Base-by-base conservation (phyloP, 2,797 vertebrate genomes). In the Manis crassicaudata region DNA sequence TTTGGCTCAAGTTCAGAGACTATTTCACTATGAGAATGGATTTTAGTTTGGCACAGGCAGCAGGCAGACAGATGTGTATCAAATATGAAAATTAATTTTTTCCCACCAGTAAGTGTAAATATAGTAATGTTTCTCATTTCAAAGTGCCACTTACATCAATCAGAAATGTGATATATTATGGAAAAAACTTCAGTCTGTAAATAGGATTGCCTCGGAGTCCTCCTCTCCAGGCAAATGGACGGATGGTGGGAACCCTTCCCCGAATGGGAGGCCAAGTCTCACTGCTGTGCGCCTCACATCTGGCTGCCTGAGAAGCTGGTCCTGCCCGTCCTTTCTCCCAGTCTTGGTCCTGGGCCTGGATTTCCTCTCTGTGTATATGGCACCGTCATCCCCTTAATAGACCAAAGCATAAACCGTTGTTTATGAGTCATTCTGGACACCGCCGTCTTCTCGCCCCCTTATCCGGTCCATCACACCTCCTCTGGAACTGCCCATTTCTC, bases 61-160 rank as follows among this genome's bases (percentile, higher is more conserved):
- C 76, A 92, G 88, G 96, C 86, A 96, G 95, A 73, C 96, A 97
- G 96, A 97, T 96, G 90, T 94, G 54, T 70, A 94, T 91, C 85
- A 93, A 62, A 76, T 29, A 72, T 76, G 82, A 87, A 94, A 94
- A 95, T 91, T 96, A 96, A 96, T 63, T 95, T 96, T 95, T 97
- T 83, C 94, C 3, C 0, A 91, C 70, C 65, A 84, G 95, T 70
- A 76, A 95, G 86, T 96, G 92, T 96, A 98, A 97, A 96, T 96
- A 96, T 76, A 95, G 95, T 77, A 95, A 76, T 77, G 54, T 76
- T 90, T 88, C 76, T 92, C 75, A 95, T 95, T 96, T 96, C 92
- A 95, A 96, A 91, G 56, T 96, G 81, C 90, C 92, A 94, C 92
- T 94, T 90, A 80, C 77, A 94, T 95, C 90, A 96, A 43, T 35